Base-by-base conservation (phyloP, 2,888 invertebrate species). In the Drosophila colorata region DNA sequence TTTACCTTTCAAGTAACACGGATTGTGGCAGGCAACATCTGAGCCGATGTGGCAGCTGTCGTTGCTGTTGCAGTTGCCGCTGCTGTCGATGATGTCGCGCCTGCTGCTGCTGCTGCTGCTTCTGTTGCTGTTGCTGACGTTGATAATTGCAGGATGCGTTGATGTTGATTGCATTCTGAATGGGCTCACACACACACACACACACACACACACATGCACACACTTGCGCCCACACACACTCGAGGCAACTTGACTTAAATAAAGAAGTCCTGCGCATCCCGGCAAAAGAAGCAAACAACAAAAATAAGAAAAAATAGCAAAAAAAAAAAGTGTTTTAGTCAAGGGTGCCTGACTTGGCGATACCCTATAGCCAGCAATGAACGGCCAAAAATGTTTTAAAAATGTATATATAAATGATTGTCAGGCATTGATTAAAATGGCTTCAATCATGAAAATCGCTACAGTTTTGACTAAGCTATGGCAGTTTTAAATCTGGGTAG, bases 141-240 rank as follows among this genome's bases (percentile, higher is more conserved):
- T 81, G 73, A 88, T 85, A 85, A 85, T 88, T 85, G 87, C 85
- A 88, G 85, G 88, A 85, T 85, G 87, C 87, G 85, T 84, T 85
- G 87, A 82, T 74, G 88, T 77, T 85, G 85, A 88, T 85, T 88
- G 81, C 87, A 71, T 74, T 77, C 80, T 84, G 72, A 87, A 87
- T 75, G 70, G 78, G 70, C 69, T 60, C 51, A 55, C 74, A 52
- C 43, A 16, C 66, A 38, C 40, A 44, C 52, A 56, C 46, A 16
- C 41, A 47, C 38, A 25, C 49, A 6, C 16, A 18, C 60, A 35
- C 35, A 41, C 55, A 57, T 43, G n/a, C 52, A 38, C 43, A 38
- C 38, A 41, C 52, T 51, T 41, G 11, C 52, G 35, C 43, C 35
- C 18, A 56, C 20, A 43, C 61, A 53, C 69, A 79, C 88, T 83